A percentile compares a stretch with the other conserved stretches of the same genome.
Conservation (phyloP, 2,888 invertebrate species). For the Drosophila pseudotalamancana region DNA sequence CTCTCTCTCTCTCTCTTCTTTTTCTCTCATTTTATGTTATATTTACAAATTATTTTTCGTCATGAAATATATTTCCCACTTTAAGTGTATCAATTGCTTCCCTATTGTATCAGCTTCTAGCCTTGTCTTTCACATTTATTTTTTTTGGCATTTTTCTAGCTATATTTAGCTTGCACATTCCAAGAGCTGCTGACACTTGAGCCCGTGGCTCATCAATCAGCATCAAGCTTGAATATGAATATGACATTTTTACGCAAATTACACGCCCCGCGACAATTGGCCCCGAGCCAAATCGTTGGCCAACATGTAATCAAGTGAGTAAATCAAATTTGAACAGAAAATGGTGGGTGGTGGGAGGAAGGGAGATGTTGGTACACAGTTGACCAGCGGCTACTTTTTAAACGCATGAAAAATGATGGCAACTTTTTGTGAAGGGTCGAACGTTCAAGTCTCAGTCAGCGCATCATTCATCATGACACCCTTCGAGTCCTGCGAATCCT, state of each 20-base stretch:
- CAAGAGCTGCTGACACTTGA: slow-evolving; percentile 62
- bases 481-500: slow-evolving; percentile 53
- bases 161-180: no score
- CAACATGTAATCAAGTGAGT: slow-evolving; percentile 80
- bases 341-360: background rate
- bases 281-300: slow-evolving; percentile 47
- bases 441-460: slow-evolving; percentile 8
- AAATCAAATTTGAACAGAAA: slow-evolving; percentile 81
- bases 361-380: slow-evolving; percentile 17
- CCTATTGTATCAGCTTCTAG: background rate
- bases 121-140: background rate
- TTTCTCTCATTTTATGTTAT: background rate
- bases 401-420: slow-evolving; percentile 81
- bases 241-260: slow-evolving; percentile 82
- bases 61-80: no score
- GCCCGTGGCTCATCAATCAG: slow-evolving; percentile 69
- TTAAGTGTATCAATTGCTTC: background rate
- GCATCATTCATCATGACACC: slow-evolving; percentile 81
- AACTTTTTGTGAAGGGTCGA: slow-evolving; percentile 15
- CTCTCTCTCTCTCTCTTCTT: background rate
- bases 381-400: slow-evolving; percentile 67
- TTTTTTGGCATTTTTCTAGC: slow-evolving; percentile 20
- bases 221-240: slow-evolving; percentile 72
- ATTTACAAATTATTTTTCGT: no score
- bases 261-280: slow-evolving; percentile 78